phyloP scores from a whole-genome alignment of 2,888 invertebrate genomes.

The Eulithis prunata region DNA sequence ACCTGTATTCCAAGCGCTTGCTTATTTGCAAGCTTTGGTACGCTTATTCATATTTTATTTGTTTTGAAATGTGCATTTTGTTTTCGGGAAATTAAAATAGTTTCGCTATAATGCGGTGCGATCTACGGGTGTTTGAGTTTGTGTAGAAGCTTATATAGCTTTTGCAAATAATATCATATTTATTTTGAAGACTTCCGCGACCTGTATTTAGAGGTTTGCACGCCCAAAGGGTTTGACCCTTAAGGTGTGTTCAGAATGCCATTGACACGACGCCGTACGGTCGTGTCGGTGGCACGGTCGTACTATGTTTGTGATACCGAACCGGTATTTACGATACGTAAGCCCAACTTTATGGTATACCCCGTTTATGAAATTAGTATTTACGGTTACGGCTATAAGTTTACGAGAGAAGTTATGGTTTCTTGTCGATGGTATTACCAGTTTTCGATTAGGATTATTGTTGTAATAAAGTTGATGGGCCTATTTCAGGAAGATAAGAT shows the following conservation, averaged over 20 bases:
- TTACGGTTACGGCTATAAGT: slow-evolving; percentile 1
- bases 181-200: not conserved
- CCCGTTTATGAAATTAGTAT: slow-evolving; percentile 1
- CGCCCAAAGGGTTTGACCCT: too few relatives aligned
- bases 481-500: not conserved
- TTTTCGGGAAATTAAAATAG: slow-evolving; percentile 21
- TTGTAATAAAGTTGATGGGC: not conserved
- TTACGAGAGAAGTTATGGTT: slow-evolving; percentile 5
- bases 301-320: too few relatives aligned
- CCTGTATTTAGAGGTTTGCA: too few relatives aligned
- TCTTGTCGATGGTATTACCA: not conserved
- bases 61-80: slow-evolving; percentile 27
- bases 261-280: too few relatives aligned
- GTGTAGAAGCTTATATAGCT: not conserved
- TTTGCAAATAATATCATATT: too few relatives aligned
- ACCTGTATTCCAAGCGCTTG: slow-evolving; percentile 11
- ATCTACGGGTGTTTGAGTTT: not conserved
- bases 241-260: too few relatives aligned
- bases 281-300: too few relatives aligned
- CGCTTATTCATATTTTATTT: slow-evolving; percentile 23
- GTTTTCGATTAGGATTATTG: slow-evolving; percentile 7
- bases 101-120: not conserved
- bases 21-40: slow-evolving; percentile 23
- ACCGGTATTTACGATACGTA: slow-evolving; percentile 3
- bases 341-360: slow-evolving; percentile 1